These are phyloP conservation scores for Drosophila acutilabella DNA, from an alignment of 2,888 invertebrate species.

Conservation along the genomic window DNA sequence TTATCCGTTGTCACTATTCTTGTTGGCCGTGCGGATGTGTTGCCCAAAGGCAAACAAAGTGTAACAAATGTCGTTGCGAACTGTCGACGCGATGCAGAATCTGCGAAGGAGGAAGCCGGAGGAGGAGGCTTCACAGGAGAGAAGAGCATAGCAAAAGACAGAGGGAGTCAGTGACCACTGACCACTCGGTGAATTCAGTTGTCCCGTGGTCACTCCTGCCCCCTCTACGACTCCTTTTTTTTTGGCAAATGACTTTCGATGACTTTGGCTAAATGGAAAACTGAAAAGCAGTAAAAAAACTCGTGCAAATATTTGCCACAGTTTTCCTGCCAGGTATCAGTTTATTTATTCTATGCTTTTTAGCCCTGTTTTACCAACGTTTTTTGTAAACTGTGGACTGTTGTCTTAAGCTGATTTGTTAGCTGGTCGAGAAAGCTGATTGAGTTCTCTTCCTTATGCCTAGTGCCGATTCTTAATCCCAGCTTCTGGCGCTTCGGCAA, in stretches of 20 bases:
- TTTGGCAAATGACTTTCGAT: constrained; percentile 77
- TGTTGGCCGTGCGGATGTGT: constrained; percentile 41
- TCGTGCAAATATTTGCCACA: constrained; percentile 55
- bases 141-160: background rate
- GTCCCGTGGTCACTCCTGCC: background rate
- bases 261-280: constrained; percentile 54
- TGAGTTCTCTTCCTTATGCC: constrained; percentile 30
- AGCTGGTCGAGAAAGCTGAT: constrained; percentile 55
- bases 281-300: constrained; percentile 15
- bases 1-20: constrained; percentile 2
- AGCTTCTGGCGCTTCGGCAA: constrained; percentile 39
- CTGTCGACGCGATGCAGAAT: constrained; percentile 23
- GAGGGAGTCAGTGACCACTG: constrained; percentile 28
- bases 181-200: constrained; percentile 13
- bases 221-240: background rate
- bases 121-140: no score
- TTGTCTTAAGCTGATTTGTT: constrained; percentile 80
- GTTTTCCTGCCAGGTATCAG: constrained; percentile 15
- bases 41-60: constrained; percentile 75
- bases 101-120: background rate
- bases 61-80: constrained; percentile 73
- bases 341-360: background rate
- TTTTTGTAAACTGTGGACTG: constrained; percentile 37
- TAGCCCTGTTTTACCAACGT: background rate
- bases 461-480: constrained; percentile 34